Percentiles rank a stretch among this genome's conserved stretches.
These are phyloP conservation scores for Cirrhinus mrigala DNA, from an alignment of 2,797 vertebrate genomes.

Conservation along the genomic window DNA sequence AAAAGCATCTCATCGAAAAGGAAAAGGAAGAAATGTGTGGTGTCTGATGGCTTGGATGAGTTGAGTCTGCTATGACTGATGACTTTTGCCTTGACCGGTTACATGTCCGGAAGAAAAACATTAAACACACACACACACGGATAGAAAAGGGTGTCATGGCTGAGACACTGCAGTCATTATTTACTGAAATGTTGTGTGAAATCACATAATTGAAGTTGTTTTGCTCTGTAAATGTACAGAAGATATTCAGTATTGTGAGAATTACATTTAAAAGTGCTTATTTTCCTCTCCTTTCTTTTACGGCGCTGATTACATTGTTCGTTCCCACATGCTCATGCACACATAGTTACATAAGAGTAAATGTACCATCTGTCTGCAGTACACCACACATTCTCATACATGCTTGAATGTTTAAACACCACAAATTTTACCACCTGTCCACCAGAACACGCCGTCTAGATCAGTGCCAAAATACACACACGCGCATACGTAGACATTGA, in stretches of 20 bases:
- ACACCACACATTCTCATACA: conserved; percentile 57
- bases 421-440: conserved; percentile 56
- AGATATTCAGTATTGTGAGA: conserved; percentile 71
- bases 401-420: conserved; percentile 57
- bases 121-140: conserved; percentile 20
- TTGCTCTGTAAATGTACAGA: conserved; percentile 47
- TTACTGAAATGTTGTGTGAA: conserved; percentile 75
- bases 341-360: conserved; percentile 56
- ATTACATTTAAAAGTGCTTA: conserved; percentile 72
- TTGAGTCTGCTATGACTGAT: not conserved
- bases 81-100: not conserved
- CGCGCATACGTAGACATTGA: not conserved
- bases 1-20: not conserved
- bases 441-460: conserved; percentile 13
- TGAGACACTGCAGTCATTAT: conserved; percentile 73
- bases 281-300: conserved; percentile 74
- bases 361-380: conserved; percentile 58
- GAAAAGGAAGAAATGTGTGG: not conserved
- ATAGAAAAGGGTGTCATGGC: conserved; percentile 61
- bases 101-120: not conserved
- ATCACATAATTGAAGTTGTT: conserved; percentile 72
- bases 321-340: conserved; percentile 54
- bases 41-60: not conserved
- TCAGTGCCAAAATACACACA: conserved; percentile 26
- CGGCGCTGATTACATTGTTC: conserved; percentile 69